These are phyloP conservation scores for Drosophila infuscata DNA, from an alignment of 2,888 invertebrate genomes.

Conservation along the genomic window DNA sequence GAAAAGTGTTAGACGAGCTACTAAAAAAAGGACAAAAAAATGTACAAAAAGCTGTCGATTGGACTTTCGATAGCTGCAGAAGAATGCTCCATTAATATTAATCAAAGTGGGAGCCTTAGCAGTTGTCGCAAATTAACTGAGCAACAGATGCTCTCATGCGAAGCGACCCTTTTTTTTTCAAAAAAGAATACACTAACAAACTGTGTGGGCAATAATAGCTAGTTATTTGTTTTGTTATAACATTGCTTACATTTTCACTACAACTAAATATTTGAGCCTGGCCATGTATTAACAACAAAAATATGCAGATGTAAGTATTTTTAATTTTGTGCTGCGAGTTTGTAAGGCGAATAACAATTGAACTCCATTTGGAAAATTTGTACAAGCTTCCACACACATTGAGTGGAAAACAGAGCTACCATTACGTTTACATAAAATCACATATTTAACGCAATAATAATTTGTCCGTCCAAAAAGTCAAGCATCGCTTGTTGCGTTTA, in stretches of 20 bases:
- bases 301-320: background rate
- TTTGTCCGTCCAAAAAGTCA: background rate
- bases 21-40: slow-evolving; percentile 27
- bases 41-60: slow-evolving; percentile 15
- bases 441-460: background rate
- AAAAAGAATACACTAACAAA: slow-evolving; percentile 17
- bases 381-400: background rate
- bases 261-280: background rate
- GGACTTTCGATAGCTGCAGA: slow-evolving; percentile 24
- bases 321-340: background rate
- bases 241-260: background rate
- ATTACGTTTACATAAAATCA: background rate
- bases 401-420: background rate
- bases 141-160: slow-evolving; percentile 50
- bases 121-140: slow-evolving; percentile 59
- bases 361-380: background rate
- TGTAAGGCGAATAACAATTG: background rate
- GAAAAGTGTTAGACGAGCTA: background rate
- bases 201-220: background rate
- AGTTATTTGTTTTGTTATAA: background rate
- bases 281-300: background rate
- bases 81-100: slow-evolving; percentile 60
- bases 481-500: background rate
- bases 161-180: slow-evolving; percentile 43
- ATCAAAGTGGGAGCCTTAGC: slow-evolving; percentile 53